A percentile compares a stretch with the other conserved stretches of the same genome.
Conservation (phyloP, 2,888 invertebrate genomes). For the Drosophila meridionalis region DNA sequence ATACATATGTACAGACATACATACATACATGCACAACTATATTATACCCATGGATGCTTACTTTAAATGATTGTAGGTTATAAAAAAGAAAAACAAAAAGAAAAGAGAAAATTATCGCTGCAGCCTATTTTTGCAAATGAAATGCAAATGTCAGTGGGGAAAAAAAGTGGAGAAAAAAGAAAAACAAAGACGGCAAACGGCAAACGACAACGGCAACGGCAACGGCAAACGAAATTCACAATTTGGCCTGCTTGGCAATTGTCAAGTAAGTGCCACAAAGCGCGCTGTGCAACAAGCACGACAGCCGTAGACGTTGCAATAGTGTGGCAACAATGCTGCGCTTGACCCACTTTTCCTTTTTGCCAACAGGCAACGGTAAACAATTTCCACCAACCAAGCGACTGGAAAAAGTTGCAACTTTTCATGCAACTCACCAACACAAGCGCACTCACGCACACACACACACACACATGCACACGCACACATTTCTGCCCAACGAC, state of each 20-base stretch:
- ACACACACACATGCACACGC: constrained; percentile 28
- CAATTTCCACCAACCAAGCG: constrained; percentile 64
- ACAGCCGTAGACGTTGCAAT: constrained; percentile 48
- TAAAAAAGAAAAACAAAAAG: neutral
- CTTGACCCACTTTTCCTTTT: constrained; percentile 83
- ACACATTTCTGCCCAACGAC: constrained; percentile 14
- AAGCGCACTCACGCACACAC: constrained; percentile 18
- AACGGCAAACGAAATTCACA: constrained; percentile 32
- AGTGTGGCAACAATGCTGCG: constrained; percentile 74
- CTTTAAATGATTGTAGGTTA: neutral
- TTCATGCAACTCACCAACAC: constrained; percentile 63
- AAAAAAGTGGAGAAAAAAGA: neutral
- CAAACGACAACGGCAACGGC: neutral
- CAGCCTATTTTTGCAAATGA: constrained; percentile 63
- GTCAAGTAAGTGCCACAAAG: constrained; percentile 68
- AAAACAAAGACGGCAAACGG: neutral
- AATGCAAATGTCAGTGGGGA: constrained; percentile 61
- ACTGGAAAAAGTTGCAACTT: constrained; percentile 74
- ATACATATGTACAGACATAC: neutral
- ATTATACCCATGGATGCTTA: neutral
- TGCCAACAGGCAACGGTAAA: constrained; percentile 68
- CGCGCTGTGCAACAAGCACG: constrained; percentile 64
- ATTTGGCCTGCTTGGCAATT: constrained; percentile 58
- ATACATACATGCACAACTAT: too few relatives aligned
- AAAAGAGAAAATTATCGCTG: constrained; percentile 67